A percentile compares a stretch with the other conserved stretches of the same genome.
phyloP scores from a whole-genome alignment of 2,113 vertebrate species.

The Dipodomys spectabilis region DNA sequence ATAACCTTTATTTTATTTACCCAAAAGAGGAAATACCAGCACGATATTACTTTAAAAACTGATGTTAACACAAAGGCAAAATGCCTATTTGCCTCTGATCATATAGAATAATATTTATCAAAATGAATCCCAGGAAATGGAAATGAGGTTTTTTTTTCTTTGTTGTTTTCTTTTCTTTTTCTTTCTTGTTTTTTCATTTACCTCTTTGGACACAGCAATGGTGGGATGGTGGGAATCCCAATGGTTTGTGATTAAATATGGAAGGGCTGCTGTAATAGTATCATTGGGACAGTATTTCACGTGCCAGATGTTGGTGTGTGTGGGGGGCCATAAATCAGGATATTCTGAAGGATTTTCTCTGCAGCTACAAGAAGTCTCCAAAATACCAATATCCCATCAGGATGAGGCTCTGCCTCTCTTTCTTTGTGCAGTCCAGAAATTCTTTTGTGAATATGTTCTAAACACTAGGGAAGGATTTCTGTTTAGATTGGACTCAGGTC shows the following conservation, averaged over 20 bases:
- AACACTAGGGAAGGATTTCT: not conserved
- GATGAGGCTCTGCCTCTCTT: not conserved
- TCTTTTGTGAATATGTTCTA: not conserved
- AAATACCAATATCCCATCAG: not conserved
- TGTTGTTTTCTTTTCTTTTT: too few relatives aligned
- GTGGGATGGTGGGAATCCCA: not conserved
- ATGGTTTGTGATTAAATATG: not conserved
- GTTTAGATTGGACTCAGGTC: not conserved
- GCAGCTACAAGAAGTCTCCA: not conserved
- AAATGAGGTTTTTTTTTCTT: too few relatives aligned
- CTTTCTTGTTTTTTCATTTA: too few relatives aligned
- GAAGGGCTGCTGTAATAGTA: not conserved
- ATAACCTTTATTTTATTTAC: constrained; percentile 13
- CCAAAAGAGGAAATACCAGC: not conserved
- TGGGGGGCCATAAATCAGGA: not conserved
- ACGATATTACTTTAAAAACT: not conserved
- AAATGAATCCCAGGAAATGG: too few relatives aligned
- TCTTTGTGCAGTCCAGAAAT: not conserved
- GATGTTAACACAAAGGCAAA: not conserved
- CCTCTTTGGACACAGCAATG: too few relatives aligned
- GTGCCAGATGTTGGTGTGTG: not conserved
- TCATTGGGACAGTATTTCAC: not conserved
- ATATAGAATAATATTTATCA: too few relatives aligned
- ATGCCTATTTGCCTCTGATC: too few relatives aligned
- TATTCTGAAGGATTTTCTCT: not conserved